Evolutionary conservation across 2,888 invertebrate species (phyloP).

Genomic region (Erebia epiphron): DNA sequence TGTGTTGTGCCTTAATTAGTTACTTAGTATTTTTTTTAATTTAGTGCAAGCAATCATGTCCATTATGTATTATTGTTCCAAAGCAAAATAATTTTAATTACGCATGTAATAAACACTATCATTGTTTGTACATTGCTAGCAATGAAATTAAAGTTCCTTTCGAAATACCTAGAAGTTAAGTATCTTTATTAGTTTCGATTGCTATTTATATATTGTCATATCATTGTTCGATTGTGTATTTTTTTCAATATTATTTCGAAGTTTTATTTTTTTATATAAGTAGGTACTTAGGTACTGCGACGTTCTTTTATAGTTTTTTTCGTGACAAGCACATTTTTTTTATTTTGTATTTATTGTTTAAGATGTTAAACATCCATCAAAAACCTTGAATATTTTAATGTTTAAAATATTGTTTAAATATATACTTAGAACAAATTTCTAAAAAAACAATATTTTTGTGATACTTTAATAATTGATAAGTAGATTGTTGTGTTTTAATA

Average conservation of each 20-base stretch:
- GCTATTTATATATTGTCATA: no score
- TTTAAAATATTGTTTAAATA: background rate
- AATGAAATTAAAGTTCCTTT: slow-evolving; percentile 3
- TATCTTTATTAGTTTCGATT: background rate
- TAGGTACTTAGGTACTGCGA: background rate
- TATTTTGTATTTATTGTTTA: no score
- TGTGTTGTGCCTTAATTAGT: background rate
- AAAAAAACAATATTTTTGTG: slow-evolving; percentile 2
- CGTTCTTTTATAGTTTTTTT: background rate
- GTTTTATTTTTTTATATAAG: background rate
- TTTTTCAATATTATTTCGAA: background rate
- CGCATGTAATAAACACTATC: background rate
- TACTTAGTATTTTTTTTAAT: background rate
- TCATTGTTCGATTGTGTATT: background rate
- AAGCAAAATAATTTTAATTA: slow-evolving; percentile 8
- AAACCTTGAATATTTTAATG: background rate
- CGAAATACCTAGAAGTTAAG: background rate
- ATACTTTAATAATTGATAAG: background rate
- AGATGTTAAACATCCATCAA: no score
- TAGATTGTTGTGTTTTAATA: slow-evolving; percentile 5
- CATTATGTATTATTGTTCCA: slow-evolving; percentile 15
- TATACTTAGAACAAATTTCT: background rate
- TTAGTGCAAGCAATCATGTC: background rate
- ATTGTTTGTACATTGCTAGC: slow-evolving; percentile 4
- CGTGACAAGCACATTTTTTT: no score